Conservation (phyloP, 2,888 invertebrate species). For the Cremastinae sp. region DNA sequence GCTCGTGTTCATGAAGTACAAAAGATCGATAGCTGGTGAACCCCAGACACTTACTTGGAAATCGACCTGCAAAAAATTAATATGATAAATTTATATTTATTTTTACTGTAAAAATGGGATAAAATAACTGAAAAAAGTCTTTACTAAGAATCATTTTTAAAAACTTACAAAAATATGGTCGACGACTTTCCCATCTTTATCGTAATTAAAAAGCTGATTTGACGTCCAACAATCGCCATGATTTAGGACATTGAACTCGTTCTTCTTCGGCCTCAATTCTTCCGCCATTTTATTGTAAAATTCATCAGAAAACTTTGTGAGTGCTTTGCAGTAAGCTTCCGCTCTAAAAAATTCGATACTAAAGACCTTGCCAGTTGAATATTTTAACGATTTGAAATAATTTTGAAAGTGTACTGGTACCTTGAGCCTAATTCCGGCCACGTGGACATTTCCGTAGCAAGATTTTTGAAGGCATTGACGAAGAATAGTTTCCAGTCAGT, state of each 20-base stretch:
- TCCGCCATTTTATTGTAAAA: slow-evolving; percentile 57
- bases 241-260: slow-evolving; percentile 74
- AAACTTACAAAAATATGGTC: slow-evolving; percentile 68
- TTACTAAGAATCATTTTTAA: neutral
- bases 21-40: slow-evolving; percentile 80
- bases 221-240: slow-evolving; percentile 78
- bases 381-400: neutral
- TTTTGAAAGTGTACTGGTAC: slow-evolving; percentile 51
- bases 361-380: too few species aligned
- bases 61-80: slow-evolving; percentile 78
- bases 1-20: slow-evolving; percentile 80
- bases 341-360: neutral
- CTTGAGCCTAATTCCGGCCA: slow-evolving; percentile 69
- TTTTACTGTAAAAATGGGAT: too few species aligned
- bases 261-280: slow-evolving; percentile 9
- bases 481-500: slow-evolving; percentile 61
- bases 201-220: slow-evolving; percentile 76
- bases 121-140: too few species aligned
- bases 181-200: slow-evolving; percentile 67
- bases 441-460: slow-evolving; percentile 60
- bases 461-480: neutral
- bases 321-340: slow-evolving; percentile 64
- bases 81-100: neutral
- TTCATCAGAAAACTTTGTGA: slow-evolving; percentile 58
- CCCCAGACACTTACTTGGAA: slow-evolving; percentile 79